Base-by-base conservation (phyloP, 2,888 invertebrate species). In the Tachina grossa region DNA sequence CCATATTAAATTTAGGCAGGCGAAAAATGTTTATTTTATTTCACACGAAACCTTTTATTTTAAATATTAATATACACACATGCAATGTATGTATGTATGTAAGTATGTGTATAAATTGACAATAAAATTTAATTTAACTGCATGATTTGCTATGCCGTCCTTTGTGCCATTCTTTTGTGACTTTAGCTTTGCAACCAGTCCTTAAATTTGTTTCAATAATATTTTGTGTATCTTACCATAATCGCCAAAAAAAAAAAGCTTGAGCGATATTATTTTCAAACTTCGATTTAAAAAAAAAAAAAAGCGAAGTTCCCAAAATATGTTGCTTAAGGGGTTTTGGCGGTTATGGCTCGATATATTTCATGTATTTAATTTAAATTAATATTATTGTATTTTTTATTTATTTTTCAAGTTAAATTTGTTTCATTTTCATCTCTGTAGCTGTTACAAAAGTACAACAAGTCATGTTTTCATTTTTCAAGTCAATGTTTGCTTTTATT, bases 381-480 rank as follows among this genome's bases (percentile, higher is more conserved):
- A 39, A 16, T 43, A 41, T 10, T 69, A 31, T 31, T 31, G 31
- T 31, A 6, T 55, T 6, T 41, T 53, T 22, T 55, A 11, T 41
- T 53, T 22, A 19, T 69, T 16, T 22, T n/a, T 71, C 9, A 43
- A 9, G 31, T 41, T 61, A 61, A 51, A n/a, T 51, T 63, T n/a
- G 2, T 22, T 45, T 43, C 51, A 75, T 43, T 49, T 61, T 5
- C 14, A 13, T 69, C 9, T 47, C 9, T 47, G 49, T 74, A 59
- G 16, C 19, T 43, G 39, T 51, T 14, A 61, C 51, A 14, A 51
- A 31, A 19, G 39, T 45, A 16, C n/a, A 19, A n/a, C n/a, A 63
- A 69, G 16, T 14, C 16, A 57, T 74, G 80, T 65, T 72, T 55
- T 39, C 16, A 68, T 68, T 66, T 66, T 66, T 72, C 55, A 66